Percentiles rank a stretch among this genome's conserved stretches.
These are phyloP conservation scores for Lithophane semibrunnea DNA, from an alignment of 2,888 invertebrate genomes.

Conservation along the genomic window DNA sequence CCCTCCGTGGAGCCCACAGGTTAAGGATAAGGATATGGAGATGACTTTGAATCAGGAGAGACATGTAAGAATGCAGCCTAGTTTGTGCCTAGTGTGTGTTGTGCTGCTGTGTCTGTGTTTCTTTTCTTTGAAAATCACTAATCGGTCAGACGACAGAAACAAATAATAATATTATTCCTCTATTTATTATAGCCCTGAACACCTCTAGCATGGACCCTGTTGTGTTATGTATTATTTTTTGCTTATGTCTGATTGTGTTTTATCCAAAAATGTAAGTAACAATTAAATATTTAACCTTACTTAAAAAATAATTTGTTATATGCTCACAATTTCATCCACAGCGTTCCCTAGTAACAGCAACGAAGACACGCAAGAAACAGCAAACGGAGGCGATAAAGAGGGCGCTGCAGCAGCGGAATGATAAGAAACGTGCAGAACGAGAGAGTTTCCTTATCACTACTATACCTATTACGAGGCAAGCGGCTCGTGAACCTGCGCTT, in stretches of 20 bases:
- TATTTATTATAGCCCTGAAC: slow-evolving; percentile 31
- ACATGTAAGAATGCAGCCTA: slow-evolving; percentile 91
- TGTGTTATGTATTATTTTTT: slow-evolving; percentile 25
- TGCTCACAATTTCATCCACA: slow-evolving; percentile 74
- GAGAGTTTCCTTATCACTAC: slow-evolving; percentile 99
- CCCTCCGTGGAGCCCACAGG: slow-evolving; percentile 99
- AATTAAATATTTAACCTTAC: not conserved
- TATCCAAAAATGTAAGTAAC: slow-evolving; percentile 39
- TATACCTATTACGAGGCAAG: slow-evolving; percentile 98
- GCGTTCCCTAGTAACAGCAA: slow-evolving; percentile 99
- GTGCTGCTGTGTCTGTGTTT: slow-evolving; percentile 24
- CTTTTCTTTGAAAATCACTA: slow-evolving; percentile 26
- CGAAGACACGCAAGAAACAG: slow-evolving; percentile 99
- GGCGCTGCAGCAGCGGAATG: slow-evolving; percentile 98
- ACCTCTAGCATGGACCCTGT: slow-evolving; percentile 39
- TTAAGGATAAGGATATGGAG: slow-evolving; percentile 99
- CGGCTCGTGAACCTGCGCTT: slow-evolving; percentile 98
- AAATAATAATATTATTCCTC: slow-evolving; percentile 32
- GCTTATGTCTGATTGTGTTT: slow-evolving; percentile 30
- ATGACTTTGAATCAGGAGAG: slow-evolving; percentile 99
- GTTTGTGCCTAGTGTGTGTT: slow-evolving; percentile 19
- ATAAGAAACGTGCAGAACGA: slow-evolving; percentile 97
- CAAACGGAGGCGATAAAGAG: slow-evolving; percentile 99
- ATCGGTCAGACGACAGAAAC: slow-evolving; percentile 2
- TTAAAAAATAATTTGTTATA: not conserved